Base-by-base conservation (phyloP, 2,113 vertebrate genomes). In the Tylochromis polylepis region DNA sequence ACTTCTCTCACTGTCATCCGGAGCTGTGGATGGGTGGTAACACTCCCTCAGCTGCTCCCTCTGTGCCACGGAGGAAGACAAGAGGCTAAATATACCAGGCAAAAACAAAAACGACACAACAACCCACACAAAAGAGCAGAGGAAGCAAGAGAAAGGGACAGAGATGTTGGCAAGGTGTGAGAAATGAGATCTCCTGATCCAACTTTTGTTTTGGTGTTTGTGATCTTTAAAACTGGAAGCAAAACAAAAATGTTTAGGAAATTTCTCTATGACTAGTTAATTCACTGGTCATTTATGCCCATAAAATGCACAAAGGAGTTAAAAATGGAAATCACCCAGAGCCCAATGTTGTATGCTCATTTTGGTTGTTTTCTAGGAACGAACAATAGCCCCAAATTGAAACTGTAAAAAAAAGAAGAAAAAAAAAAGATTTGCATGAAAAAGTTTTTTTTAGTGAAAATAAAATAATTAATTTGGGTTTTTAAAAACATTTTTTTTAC, bases 51-150 rank as follows among this genome's bases (percentile, higher is more conserved):
- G 92, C 93, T 94, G 92, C 83, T 80, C 60, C 85, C 88, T 79
- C 56, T 5, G 78, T 16, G 81, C 85, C 6, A 55, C 15, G 87
- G 8, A 46, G 90, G 85, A 87, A 89, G 88, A 87, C 65, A 57
- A 65, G 62, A 59, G 81, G 91, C 91, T 96, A 95, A 95, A 95
- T 93, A 96, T 95, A 95, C 85, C 56, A 22, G 34, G 77, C 36
- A 81, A 92, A 81, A 82, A 85, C 87, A 90, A 91, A 89, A 83
- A 87, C 11, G 79, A 87, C 80, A 78, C 70, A 87, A 84, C 83
- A 87, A 87, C 59, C 83, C 60, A 81, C 20, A 87, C 49, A 72
- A 85, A 78, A 90, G 72, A 59, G 38, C 29, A 43, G 5, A 83
- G 41, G 38, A 56, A 14, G n/a, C 2, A 65, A 20, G 27, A 70